Evolutionary conservation across 1,140 invertebrate genomes (phyloP), one percentile per base, ranked within the genome.

Genomic region (Nasonia giraulti): DNA sequence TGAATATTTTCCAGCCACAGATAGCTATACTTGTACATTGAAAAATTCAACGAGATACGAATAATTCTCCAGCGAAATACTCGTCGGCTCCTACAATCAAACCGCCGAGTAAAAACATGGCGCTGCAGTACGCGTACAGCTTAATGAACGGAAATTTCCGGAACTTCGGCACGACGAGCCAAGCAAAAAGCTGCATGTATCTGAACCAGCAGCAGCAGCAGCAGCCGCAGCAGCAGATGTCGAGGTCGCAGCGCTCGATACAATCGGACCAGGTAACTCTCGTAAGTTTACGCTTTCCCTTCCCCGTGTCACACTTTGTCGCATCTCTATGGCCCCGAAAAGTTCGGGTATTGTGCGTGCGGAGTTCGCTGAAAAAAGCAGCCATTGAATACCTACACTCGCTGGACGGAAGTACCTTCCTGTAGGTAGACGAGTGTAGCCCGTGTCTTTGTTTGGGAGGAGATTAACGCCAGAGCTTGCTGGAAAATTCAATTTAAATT

Each of bases 111-210:
- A 88, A 86, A 86, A 88, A 71, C 76, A 79, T 86, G 17, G 82
- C 88, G 0, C 89, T 89, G 2, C 89, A 92, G 27, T 93, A 92
- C 55, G 85, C 87, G 6, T 89, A 90, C 77, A 91, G 88, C 68
- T 83, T 91, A 27, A 86, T 88, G 27, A 90, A 91, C 62, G 86
- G 86, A 33, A 88, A 89, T 27, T 82, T 88, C 27, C 88, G 88
- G 77, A 89, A 87, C 37, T 40, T 89, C 77, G 85, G 87, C 7
- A 87, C 91, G 0, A 77, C 91, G 0, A 77, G 83, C n/a, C 84
- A 90, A 23, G 87, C 89, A 0, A 92, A 92, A 84, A 92, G 92
- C 69, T 92, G 90, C 37, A 84, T 91, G n/a, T 92, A 91, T 83
- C 83, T 91, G 1, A 91, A 86, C 73, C 89, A 91, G 40, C 90